Base-by-base conservation (phyloP, 2,888 invertebrate species). In the Tricholauxania praeusta region DNA sequence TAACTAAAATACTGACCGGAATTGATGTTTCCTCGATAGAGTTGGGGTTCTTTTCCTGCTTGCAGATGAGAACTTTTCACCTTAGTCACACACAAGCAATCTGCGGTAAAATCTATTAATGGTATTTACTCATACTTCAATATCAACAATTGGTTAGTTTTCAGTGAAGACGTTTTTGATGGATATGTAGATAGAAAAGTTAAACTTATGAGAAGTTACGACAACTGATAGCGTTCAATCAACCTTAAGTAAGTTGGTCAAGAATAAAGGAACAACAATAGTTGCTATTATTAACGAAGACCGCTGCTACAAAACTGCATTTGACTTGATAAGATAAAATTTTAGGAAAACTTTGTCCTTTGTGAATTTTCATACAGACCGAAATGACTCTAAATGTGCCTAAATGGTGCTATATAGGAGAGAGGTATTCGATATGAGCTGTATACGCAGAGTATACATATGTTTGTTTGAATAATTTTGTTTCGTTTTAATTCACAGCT, bases 101-200 rank as follows among this genome's bases (percentile, higher is more conserved):
- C 62, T 63, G 70, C 47, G 62, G 53, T 70, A 39, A 63, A 53
- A 63, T 70, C 70, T 70, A 63, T 70, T 62, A 70, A 53, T 17
- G 39, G 19, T 63, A 47, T 19, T 19, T 57, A 19, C 57, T 19
- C 48, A 28, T 17, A 66, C 12, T n/a, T 66, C 1, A 12, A n/a
- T 10, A 47, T 19, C 32, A 14, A 17, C 12, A 17, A n/a, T n/a
- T 62, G n/a, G 17, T 7, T 5, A 47, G 19, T 53, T 57, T 10
- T 39, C 10, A 39, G 39, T 39, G 39, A 57, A n/a, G 67, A 39
- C 17, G 39, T 19, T 47, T 52, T 67, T 67, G 67, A 67, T 67
- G 57, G 52, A 67, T 67, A 57, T 39, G 28, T 48, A 22, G 19
- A 60, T 32, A 60, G 39, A 28, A 19, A 19, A 57, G 57, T 19